These are phyloP conservation scores for Andrena praecox DNA, from an alignment of 2,888 invertebrate genomes.

Conservation along the genomic window DNA sequence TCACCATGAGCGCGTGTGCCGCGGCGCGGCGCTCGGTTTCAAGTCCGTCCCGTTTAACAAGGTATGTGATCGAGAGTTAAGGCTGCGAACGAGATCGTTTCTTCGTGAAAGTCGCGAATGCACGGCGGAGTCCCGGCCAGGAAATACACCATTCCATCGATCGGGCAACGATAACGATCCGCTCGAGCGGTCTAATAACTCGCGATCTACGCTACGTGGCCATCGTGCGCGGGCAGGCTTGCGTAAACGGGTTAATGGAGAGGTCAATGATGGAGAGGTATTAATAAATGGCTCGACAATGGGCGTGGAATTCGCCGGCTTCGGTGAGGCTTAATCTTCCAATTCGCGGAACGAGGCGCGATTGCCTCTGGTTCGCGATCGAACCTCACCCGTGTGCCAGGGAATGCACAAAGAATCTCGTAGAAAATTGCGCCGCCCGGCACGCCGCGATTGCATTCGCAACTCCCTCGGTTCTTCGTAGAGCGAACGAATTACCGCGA, in stretches of 20 bases:
- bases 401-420: not conserved
- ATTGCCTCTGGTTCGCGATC: constrained; percentile 38
- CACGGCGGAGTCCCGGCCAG: constrained; percentile 48
- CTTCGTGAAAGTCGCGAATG: constrained; percentile 67
- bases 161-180: constrained; percentile 63
- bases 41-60: constrained; percentile 69
- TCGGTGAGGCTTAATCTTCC: constrained; percentile 47
- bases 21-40: constrained; percentile 39
- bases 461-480: too few relatives aligned
- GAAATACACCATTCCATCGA: constrained; percentile 62
- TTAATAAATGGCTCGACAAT: constrained; percentile 72
- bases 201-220: constrained; percentile 51
- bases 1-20: constrained; percentile 43
- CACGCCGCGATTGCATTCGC: not conserved
- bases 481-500: too few relatives aligned
- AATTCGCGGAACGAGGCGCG: constrained; percentile 49
- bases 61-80: constrained; percentile 71
- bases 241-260: constrained; percentile 73
- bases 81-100: constrained; percentile 71
- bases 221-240: constrained; percentile 51
- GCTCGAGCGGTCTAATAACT: constrained; percentile 65
- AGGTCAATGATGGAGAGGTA: constrained; percentile 71
- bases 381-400: too few relatives aligned
- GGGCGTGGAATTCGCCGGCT: constrained; percentile 67
- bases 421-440: not conserved